Conservation (phyloP, 2,888 invertebrate genomes). For the Clunio marinus region DNA sequence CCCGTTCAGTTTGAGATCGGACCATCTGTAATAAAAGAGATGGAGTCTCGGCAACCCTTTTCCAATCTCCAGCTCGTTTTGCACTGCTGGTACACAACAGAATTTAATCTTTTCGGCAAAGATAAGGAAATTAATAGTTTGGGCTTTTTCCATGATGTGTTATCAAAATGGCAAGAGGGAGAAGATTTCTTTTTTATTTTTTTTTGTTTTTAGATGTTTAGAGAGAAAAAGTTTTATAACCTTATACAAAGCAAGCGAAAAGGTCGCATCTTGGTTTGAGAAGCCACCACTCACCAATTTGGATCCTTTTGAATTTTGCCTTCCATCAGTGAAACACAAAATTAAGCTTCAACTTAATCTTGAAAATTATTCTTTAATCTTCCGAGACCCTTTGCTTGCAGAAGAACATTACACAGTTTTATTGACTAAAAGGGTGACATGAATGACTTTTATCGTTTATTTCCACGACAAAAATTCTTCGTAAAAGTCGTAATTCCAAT, state of each 20-base stretch:
- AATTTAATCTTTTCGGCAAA: constrained; percentile 39
- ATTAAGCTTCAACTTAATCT: constrained; percentile 15
- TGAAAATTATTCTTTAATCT: constrained; percentile 31
- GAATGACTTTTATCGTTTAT: neutral
- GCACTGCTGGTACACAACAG: neutral
- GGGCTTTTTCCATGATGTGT: constrained; percentile 38
- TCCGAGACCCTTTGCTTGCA: neutral
- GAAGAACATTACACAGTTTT: neutral
- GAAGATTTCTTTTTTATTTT: neutral
- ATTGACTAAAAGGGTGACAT: neutral
- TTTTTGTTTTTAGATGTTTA: too few species aligned
- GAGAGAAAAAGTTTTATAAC: too few species aligned
- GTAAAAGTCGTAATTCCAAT: too few species aligned
- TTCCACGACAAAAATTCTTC: too few species aligned
- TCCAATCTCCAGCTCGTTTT: constrained; percentile 24
- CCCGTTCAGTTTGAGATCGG: neutral
- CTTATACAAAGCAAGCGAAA: too few species aligned
- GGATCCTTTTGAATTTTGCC: neutral
- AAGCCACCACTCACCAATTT: neutral
- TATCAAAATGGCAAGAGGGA: constrained; percentile 30
- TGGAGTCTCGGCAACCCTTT: constrained; percentile 3
- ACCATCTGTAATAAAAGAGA: constrained; percentile 36
- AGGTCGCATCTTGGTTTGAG: neutral
- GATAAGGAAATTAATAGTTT: constrained; percentile 39
- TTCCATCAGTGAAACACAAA: neutral